Base-by-base conservation (phyloP, 1,140 invertebrate species). In the Cydia pomonella region DNA sequence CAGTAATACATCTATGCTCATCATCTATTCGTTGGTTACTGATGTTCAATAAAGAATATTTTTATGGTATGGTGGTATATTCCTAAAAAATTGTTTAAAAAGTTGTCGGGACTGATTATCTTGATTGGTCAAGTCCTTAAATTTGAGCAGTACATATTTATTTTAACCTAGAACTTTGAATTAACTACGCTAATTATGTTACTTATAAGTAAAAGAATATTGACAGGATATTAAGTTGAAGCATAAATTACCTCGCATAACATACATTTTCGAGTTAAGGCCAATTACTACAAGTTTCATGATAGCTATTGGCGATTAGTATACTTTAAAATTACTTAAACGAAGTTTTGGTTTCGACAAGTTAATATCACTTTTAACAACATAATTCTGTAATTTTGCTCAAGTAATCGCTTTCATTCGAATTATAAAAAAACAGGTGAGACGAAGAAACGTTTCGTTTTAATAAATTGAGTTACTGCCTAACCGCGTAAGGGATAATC, bases 401-500 rank as follows among this genome's bases (percentile, higher is more conserved):
- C 1, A 10, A 59, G 53, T 59, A 23, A 23, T 59, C 21, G 21
- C 53, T 59, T 23, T 59, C 18, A 23, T 12, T 23, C 21, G 21
- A 69, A 41, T 69, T 69, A n/a, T 69, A 13, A 38, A 69, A 25
- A 38, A 38, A 29, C 64, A 33, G 64, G 29, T 69, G 53, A 59
- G 23, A 69, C 18, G 18, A 69, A 41, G 53, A 69, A 69, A 69
- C 64, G 64, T 69, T 59, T 69, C 29, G n/a, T 78, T 85, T 82
- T 83, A 83, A 85, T 81, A 80, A 79, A 82, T 82, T 82, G 81
- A 84, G 80, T 85, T 77, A 80, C 71, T 79, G 64, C 38, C 44
- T 82, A 75, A 79, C 73, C 74, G 79, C 79, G 79, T 81, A 79
- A 82, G 76, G 76, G 77, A 84, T 80, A 82, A 87, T 82, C 83